These are phyloP conservation scores for Dipodomys merriami DNA, from an alignment of 2,113 vertebrate genomes.

Conservation along the genomic window DNA sequence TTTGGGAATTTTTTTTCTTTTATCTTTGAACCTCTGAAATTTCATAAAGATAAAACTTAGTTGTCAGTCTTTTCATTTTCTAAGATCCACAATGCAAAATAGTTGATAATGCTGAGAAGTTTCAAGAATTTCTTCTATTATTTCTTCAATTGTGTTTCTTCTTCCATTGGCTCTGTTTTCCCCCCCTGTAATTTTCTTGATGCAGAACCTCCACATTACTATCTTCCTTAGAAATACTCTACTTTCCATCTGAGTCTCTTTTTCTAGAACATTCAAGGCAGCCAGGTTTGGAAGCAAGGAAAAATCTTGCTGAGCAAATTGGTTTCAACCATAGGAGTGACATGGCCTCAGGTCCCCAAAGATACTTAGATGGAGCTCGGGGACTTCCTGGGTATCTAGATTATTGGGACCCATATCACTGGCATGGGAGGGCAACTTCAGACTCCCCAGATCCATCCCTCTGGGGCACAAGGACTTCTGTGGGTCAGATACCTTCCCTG, in stretches of 20 bases:
- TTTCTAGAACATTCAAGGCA: neutral
- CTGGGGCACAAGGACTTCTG: neutral
- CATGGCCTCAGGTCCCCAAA: neutral
- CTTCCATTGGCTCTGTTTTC: neutral
- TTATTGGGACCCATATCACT: neutral
- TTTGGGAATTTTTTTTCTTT: neutral
- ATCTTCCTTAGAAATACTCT: neutral
- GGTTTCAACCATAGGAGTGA: neutral
- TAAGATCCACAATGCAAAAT: neutral
- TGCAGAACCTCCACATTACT: neutral
- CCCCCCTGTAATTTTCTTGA: neutral
- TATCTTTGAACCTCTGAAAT: slow-evolving; percentile 15
- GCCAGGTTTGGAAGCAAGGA: neutral
- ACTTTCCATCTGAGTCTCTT: neutral
- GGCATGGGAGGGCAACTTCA: no score
- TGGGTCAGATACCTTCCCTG: neutral
- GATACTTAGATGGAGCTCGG: neutral
- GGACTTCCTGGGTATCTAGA: neutral
- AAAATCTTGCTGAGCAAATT: neutral
- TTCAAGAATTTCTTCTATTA: neutral
- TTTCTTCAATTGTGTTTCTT: neutral
- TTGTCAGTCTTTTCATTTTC: neutral
- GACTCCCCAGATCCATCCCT: neutral
- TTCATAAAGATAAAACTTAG: neutral
- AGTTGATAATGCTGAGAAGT: neutral